phyloP scores from a whole-genome alignment of 2,797 vertebrate species.

The Spinus pinus region DNA sequence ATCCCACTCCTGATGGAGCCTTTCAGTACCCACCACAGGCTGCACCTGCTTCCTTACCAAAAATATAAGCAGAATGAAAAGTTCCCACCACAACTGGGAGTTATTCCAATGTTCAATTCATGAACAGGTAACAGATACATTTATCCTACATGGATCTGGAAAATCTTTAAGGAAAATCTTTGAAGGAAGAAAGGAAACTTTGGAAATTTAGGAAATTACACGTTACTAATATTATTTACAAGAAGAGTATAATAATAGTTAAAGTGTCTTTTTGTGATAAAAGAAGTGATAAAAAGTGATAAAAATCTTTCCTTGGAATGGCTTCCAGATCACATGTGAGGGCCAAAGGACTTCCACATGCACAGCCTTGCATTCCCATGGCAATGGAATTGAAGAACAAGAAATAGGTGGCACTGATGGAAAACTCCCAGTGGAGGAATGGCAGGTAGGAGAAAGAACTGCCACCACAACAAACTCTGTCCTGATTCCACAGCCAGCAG shows the following conservation, averaged over 20 bases:
- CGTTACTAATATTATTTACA: neutral
- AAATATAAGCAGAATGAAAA: neutral
- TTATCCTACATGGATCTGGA: accelerated
- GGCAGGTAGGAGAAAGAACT: neutral
- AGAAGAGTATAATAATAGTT: neutral
- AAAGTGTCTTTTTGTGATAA: neutral
- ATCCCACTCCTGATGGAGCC: neutral
- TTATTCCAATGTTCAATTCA: neutral
- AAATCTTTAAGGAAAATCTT: neutral
- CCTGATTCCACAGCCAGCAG: neutral
- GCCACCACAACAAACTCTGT: neutral
- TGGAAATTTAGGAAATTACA: neutral
- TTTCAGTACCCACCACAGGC: neutral
- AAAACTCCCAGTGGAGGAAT: neutral
- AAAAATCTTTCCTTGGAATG: neutral
- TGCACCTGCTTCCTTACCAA: neutral
- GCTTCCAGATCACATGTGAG: neutral
- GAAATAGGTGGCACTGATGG: neutral
- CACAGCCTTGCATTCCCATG: neutral
- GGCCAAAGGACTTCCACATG: neutral
- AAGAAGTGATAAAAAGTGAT: neutral
- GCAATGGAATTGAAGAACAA: neutral
- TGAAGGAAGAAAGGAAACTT: neutral
- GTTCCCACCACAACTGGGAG: neutral
- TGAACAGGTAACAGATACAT: neutral